phyloP scores from a whole-genome alignment of 1,140 invertebrate species.

The Leptinotarsa lineolata region DNA sequence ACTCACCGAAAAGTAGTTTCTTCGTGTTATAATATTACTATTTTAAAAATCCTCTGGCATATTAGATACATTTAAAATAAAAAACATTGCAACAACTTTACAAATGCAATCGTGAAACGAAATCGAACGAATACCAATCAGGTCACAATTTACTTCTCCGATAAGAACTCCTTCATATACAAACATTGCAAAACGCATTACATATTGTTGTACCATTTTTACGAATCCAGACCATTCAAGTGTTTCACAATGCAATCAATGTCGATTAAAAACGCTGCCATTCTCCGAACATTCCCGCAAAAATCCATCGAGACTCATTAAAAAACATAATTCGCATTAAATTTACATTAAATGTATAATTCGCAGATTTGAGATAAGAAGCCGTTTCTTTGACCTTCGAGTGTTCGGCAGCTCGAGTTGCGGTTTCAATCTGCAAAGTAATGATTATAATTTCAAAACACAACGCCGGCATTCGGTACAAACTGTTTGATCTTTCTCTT shows the following conservation, averaged over 20 bases:
- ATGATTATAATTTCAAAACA: not conserved
- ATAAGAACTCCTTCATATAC: not conserved
- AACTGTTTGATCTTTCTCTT: too few relatives aligned
- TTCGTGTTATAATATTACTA: too few relatives aligned
- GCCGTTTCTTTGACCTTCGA: not conserved
- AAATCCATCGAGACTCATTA: slow-evolving; percentile 2
- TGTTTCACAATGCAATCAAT: slow-evolving; percentile 1
- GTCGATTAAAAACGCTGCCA: not conserved
- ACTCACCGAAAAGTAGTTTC: too few relatives aligned
- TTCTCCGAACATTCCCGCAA: not conserved
- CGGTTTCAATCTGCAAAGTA: not conserved
- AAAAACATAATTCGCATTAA: slow-evolving; percentile 6
- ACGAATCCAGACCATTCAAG: not conserved
- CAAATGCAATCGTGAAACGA: too few relatives aligned
- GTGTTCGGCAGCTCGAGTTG: not conserved
- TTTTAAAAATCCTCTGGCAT: too few relatives aligned
- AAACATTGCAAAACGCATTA: not conserved
- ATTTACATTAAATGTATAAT: slow-evolving; percentile 7
- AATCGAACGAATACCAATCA: not conserved
- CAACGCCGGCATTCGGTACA: not conserved
- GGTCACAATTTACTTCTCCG: not conserved
- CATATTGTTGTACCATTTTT: not conserved
- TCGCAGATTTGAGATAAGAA: not conserved
- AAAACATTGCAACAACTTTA: too few relatives aligned
- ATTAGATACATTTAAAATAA: too few relatives aligned